These are phyloP conservation scores for Phylloscopus trochiloides DNA, from an alignment of 2,113 vertebrate genomes.

Conservation along the genomic window DNA sequence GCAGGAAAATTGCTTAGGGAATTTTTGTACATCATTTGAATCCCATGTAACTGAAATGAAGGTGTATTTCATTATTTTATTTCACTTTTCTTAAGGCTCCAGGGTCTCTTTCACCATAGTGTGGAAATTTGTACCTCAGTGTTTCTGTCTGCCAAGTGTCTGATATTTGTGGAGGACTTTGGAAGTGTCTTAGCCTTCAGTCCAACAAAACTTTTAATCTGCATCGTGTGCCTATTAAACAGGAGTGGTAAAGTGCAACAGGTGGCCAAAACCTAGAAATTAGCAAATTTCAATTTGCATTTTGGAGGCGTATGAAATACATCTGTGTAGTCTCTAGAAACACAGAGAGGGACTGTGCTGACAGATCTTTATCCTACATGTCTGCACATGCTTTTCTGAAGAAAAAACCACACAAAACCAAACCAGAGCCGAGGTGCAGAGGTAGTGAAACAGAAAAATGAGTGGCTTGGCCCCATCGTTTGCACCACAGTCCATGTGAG, in stretches of 20 bases:
- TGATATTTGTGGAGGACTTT: not conserved
- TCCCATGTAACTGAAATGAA: slow-evolving; percentile 7
- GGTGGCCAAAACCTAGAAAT: not conserved
- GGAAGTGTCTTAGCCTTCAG: not conserved
- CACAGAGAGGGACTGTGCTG: not conserved
- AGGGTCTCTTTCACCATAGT: not conserved
- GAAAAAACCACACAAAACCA: not conserved
- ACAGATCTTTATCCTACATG: not conserved
- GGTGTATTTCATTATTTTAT: not conserved
- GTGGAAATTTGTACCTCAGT: not conserved
- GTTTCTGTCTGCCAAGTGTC: not conserved
- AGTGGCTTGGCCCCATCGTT: not conserved
- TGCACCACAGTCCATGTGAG: not conserved
- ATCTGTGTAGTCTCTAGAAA: not conserved
- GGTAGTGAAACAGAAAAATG: not conserved
- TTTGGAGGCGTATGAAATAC: not conserved
- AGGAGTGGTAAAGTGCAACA: not conserved
- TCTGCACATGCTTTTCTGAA: not conserved
- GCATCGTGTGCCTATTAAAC: not conserved
- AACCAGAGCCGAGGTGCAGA: not conserved
- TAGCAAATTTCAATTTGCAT: not conserved
- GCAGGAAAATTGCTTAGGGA: slow-evolving; percentile 51
- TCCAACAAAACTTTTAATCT: not conserved
- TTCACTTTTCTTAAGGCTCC: not conserved
- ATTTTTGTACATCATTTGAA: slow-evolving; percentile 17